Percentiles rank a stretch among this genome's conserved stretches.
Conservation (phyloP, 2,113 vertebrate species). For the Chloebia gouldiae region DNA sequence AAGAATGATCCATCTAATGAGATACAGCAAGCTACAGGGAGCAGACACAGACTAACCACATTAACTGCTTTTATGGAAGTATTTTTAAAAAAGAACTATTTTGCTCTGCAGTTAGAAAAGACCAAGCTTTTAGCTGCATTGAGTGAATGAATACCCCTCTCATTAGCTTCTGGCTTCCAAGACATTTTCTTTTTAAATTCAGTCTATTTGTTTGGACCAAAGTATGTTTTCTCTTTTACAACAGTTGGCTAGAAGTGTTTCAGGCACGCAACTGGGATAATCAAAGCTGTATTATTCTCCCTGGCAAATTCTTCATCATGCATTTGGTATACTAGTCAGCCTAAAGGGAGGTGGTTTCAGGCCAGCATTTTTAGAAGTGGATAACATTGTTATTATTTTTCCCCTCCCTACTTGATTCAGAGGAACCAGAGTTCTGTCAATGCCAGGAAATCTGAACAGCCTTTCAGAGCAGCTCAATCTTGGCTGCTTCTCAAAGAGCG, state of each 20-base stretch:
- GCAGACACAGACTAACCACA: not conserved
- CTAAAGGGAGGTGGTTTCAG: not conserved
- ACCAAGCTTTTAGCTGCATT: not conserved
- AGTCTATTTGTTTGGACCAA: not conserved
- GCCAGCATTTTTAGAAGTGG: slow-evolving; percentile 4
- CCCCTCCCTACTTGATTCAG: not conserved
- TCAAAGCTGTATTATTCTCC: slow-evolving; percentile 43
- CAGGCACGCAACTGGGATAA: not conserved
- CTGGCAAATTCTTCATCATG: not conserved
- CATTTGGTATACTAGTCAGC: not conserved
- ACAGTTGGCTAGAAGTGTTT: not conserved
- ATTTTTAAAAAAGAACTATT: not conserved
- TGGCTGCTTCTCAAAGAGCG: slow-evolving; percentile 48
- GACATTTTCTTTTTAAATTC: not conserved
- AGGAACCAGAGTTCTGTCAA: not conserved
- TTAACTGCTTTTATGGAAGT: slow-evolving; percentile 1
- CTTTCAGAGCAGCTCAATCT: slow-evolving; percentile 22
- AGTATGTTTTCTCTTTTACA: not conserved
- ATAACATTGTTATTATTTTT: slow-evolving; percentile 18
- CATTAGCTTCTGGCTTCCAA: slow-evolving; percentile 5
- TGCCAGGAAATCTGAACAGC: not conserved
- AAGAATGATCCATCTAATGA: not conserved
- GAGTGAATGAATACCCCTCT: not conserved
- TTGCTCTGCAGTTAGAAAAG: not conserved
- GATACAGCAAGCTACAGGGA: not conserved